phyloP scores from a whole-genome alignment of 2,113 vertebrate species.

The Macquaria ambigua region DNA sequence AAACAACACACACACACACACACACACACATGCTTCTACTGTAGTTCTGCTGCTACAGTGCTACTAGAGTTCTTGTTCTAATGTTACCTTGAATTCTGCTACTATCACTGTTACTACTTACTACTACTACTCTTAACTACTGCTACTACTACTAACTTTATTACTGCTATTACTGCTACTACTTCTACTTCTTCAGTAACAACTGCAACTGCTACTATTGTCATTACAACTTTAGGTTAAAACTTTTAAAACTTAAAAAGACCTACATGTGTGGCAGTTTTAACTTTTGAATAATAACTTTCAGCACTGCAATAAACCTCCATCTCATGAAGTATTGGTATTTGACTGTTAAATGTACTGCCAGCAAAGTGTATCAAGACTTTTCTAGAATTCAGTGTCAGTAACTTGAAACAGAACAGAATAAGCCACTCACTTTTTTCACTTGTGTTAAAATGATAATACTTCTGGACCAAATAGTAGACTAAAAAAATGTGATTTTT shows the following conservation, averaged over 20 bases:
- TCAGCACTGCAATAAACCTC: not conserved
- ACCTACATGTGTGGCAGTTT: not conserved
- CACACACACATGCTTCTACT: not conserved
- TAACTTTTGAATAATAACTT: not conserved
- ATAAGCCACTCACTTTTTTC: not conserved
- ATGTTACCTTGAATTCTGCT: not conserved
- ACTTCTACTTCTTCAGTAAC: not conserved
- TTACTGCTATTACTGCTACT: not conserved
- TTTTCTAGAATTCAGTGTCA: not conserved
- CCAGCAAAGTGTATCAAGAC: too few species aligned
- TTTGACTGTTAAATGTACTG: too few species aligned
- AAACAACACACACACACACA: slow-evolving; percentile 10
- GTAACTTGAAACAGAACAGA: not conserved
- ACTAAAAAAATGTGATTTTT: not conserved
- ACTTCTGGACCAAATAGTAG: not conserved
- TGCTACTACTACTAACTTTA: not conserved
- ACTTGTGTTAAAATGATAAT: too few species aligned
- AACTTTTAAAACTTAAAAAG: not conserved
- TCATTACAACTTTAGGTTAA: not conserved
- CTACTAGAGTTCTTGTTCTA: not conserved
- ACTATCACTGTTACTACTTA: not conserved
- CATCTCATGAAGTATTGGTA: not conserved
- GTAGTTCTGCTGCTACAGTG: not conserved
- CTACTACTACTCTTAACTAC: not conserved
- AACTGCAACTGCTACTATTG: too few species aligned